Base-by-base conservation (phyloP, 1,140 invertebrate species). In the Cydia amplana region DNA sequence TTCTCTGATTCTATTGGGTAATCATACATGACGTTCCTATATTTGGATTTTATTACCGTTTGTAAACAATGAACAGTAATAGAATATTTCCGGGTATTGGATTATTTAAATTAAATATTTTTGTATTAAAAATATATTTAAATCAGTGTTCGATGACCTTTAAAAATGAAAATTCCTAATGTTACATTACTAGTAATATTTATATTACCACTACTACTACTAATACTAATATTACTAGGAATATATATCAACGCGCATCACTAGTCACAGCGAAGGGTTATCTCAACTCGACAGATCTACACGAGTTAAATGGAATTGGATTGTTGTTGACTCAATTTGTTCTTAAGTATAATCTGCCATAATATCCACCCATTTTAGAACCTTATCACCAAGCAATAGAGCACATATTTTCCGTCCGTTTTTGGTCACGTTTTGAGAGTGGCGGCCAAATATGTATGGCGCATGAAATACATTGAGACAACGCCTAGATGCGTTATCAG, bases 291-390 rank as follows among this genome's bases (percentile, higher is more conserved):
- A 55, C 51, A 60, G 55, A 60, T 60, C 55, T 23, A 60, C 20
- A 60, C 20, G 20, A 60, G n/a, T 60, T 60, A 60, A 10, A 60
- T 23, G 7, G 55, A 60, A 60, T 60, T 12, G 20, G 18, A 23
- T 60, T 60, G 55, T 60, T 23, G 55, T 60, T 23, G 55, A 60
- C 20, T 60, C 55, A 60, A 60, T 60, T 60, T 60, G 55, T 23
- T 60, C 7, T 23, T n/a, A 60, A 1, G 18, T 60, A 20, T 23
- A 51, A 4, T 6, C 16, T n/a, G 10, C 3, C 23, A 60, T 12
- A 60, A 46, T 46, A 46, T 60, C 55, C 20, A 60, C 6, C 23
- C 55, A 60, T 4, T 51, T 12, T 7, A 23, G 2, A 60, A 60
- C 55, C 20, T 23, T 23, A 60, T 4, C 6, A 60, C 18, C 10